phyloP scores from a whole-genome alignment of 2,113 vertebrate species.

The Lynx canadensis region DNA sequence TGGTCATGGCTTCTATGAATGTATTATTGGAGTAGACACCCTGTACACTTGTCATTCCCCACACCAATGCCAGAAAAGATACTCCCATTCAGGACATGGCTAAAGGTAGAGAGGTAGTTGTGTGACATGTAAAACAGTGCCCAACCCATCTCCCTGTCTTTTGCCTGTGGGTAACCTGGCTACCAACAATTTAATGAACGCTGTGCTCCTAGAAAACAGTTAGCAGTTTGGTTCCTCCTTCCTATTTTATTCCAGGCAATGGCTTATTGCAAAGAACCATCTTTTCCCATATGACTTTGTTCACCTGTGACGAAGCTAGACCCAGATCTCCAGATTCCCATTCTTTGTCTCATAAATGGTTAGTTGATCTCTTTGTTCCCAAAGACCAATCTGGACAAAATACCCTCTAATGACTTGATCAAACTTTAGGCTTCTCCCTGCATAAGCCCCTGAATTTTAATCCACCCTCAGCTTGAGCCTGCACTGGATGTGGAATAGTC shows the following conservation, averaged over 20 bases:
- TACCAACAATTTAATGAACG: not conserved
- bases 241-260: not conserved
- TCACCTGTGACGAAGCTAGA: not conserved
- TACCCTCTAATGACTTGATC: not conserved
- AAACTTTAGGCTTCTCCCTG: not conserved
- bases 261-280: not conserved
- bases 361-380: not conserved
- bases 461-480: not conserved
- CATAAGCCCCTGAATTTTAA: not conserved
- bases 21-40: not conserved
- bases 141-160: not conserved
- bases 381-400: not conserved
- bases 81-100: not conserved
- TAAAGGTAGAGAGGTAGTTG: not conserved
- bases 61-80: not conserved
- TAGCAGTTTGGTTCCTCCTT: not conserved
- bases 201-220: not conserved
- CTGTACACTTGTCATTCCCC: not conserved
- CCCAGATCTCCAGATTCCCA: not conserved
- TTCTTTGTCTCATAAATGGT: not conserved
- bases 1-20: not conserved
- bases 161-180: not conserved
- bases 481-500: not conserved
- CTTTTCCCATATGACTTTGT: not conserved
- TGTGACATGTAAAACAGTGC: not conserved